Evolutionary conservation across 2,113 vertebrate genomes (phyloP).

Genomic region (Zeus faber): DNA sequence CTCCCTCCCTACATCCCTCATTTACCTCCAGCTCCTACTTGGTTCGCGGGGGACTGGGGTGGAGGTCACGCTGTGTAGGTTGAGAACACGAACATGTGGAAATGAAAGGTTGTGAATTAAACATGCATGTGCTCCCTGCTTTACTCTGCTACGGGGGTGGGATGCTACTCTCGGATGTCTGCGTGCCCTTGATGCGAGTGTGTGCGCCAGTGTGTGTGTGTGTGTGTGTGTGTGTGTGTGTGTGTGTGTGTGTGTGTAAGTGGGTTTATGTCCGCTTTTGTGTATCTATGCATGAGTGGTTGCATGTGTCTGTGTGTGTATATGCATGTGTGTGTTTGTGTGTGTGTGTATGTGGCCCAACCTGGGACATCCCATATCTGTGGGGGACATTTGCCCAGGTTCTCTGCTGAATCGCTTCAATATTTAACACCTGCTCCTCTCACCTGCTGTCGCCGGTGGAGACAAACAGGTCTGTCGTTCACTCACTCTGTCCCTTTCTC

Average conservation of each 20-base stretch:
- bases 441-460: constrained; percentile 58
- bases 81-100: constrained; percentile 59
- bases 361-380: constrained; percentile 59
- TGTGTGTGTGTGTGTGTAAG: constrained; percentile 13
- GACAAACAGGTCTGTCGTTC: constrained; percentile 46
- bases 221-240: constrained; percentile 21
- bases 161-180: constrained; percentile 29
- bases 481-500: constrained; percentile 20
- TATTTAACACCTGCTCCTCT: constrained; percentile 60
- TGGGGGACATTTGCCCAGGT: constrained; percentile 55
- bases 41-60: constrained; percentile 5
- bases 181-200: background rate
- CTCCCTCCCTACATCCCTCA: constrained; percentile 28
- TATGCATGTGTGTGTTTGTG: background rate
- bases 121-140: constrained; percentile 61
- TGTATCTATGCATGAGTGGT: too few species aligned
- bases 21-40: constrained; percentile 22
- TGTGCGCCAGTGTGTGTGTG: background rate
- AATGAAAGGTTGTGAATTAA: constrained; percentile 72
- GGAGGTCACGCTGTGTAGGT: constrained; percentile 46
- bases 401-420: constrained; percentile 51
- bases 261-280: background rate
- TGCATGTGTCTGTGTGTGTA: too few species aligned
- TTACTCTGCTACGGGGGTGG: constrained; percentile 38
- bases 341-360: constrained; percentile 28